phyloP scores from a whole-genome alignment of 2,888 invertebrate species.

The Andrena haemorrhoa region DNA sequence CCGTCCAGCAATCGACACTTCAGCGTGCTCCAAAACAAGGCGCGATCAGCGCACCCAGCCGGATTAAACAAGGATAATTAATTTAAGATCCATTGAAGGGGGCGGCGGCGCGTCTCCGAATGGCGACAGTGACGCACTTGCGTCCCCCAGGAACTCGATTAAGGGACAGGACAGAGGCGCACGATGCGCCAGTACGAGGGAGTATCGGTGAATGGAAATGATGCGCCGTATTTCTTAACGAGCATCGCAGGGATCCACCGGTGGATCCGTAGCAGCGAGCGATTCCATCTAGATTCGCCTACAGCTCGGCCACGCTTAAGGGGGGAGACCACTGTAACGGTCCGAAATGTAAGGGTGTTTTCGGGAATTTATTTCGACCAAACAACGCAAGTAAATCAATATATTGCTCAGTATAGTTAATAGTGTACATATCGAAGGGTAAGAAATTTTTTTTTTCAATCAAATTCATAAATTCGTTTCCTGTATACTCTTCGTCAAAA shows the following conservation, averaged over 20 bases:
- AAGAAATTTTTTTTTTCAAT: too few species aligned
- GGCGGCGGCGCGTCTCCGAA: neutral
- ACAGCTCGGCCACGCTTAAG: neutral
- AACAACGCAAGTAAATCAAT: too few species aligned
- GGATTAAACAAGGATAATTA: conserved; percentile 41
- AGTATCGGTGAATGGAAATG: conserved; percentile 34
- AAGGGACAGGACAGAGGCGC: conserved; percentile 17
- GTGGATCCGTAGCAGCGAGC: neutral
- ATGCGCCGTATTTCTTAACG: conserved; percentile 19
- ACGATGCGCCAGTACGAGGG: neutral
- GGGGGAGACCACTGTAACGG: too few species aligned
- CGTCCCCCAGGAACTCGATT: conserved; percentile 34
- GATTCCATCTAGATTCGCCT: neutral
- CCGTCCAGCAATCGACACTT: neutral
- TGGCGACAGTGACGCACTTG: conserved; percentile 29
- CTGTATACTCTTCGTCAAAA: too few species aligned
- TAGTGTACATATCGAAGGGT: too few species aligned
- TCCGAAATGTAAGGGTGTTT: too few species aligned
- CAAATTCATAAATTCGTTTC: too few species aligned
- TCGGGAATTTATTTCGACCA: too few species aligned
- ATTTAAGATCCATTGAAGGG: conserved; percentile 43
- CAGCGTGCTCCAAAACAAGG: neutral
- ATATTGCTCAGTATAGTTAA: too few species aligned
- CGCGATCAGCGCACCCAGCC: neutral
- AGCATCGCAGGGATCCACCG: neutral